phyloP scores from a whole-genome alignment of 2,113 vertebrate species.

The Otus sunia region DNA sequence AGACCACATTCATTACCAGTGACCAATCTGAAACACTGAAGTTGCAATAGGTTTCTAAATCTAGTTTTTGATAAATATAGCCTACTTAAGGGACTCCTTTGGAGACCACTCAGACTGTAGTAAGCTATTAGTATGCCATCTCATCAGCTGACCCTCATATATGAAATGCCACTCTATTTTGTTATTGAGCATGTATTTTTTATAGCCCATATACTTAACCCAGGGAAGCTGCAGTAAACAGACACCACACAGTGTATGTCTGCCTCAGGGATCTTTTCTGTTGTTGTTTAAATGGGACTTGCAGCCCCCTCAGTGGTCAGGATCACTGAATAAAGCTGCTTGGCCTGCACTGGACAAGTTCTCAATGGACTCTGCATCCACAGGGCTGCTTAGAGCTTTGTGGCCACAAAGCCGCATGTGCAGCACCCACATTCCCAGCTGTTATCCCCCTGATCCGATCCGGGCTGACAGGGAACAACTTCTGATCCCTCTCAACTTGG shows the following conservation, averaged over 20 bases:
- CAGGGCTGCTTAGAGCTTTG: background rate
- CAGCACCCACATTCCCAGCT: constrained; percentile 43
- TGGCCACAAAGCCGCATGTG: fast-evolving
- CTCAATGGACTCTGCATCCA: background rate
- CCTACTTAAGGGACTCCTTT: background rate
- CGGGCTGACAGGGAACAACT: background rate
- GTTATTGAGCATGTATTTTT: background rate
- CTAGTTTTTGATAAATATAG: background rate
- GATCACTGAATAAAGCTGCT: background rate
- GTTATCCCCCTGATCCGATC: background rate
- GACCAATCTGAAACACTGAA: background rate
- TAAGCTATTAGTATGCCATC: background rate
- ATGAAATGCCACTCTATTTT: background rate
- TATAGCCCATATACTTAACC: background rate
- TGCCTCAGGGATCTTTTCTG: background rate
- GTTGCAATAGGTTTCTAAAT: background rate
- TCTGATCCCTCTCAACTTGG: background rate
- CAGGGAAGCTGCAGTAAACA: background rate
- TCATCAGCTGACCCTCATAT: background rate
- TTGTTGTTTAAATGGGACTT: background rate
- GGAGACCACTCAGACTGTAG: background rate
- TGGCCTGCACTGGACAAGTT: background rate
- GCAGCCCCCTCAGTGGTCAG: background rate
- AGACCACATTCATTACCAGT: background rate
- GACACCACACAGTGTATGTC: background rate